Base-by-base conservation (phyloP, 2,888 invertebrate species). In the Pristionchus maxplancki region DNA sequence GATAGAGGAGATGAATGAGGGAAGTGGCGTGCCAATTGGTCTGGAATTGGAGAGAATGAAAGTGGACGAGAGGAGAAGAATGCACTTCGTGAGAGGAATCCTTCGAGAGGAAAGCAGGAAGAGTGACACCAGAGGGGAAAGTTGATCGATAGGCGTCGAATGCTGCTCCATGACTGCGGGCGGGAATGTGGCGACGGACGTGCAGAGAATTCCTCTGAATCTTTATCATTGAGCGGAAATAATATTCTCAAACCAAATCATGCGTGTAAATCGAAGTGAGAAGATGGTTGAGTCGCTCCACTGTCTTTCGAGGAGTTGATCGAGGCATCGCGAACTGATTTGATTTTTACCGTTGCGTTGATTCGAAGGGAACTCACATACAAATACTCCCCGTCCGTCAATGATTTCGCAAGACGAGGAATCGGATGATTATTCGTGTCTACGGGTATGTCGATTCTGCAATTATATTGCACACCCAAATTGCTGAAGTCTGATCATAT, bases 151-250 rank as follows among this genome's bases (percentile, higher is more conserved):
- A 67, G 13, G 78, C 78, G 3, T 40, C 78, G 78, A 48, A 78
- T 15, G 78, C n/a, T 0, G 78, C 24, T 48, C 78, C 78, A 6
- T 78, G 78, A 48, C 13, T 24, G 11, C 78, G 40, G 28, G 78
- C 78, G 8, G 78, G 78, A 44, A 78, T 44, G n/a, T 78, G 48
- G 31, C 78, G 78, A 48, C 44, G 78, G 48, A 28, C 78, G 44
- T 44, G 44, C 6, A 78, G 28, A 0, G 78, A 78, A 48, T 78
- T 78, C n/a, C 78, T n/a, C 78, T 78, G 48, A 48, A 78, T 24
- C 6, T 24, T 24, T 24, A 24, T 58, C n/a, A n/a, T n/a, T n/a
- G n/a, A n/a, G n/a, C n/a, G n/a, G n/a, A n/a, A n/a, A n/a, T n/a
- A n/a, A n/a, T n/a, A n/a, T n/a, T n/a, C n/a, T n/a, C 20, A 15